A percentile compares a stretch with the other conserved stretches of the same genome.
Evolutionary conservation across 1,140 invertebrate species (phyloP).

Genomic region (Drosophila melanica): DNA sequence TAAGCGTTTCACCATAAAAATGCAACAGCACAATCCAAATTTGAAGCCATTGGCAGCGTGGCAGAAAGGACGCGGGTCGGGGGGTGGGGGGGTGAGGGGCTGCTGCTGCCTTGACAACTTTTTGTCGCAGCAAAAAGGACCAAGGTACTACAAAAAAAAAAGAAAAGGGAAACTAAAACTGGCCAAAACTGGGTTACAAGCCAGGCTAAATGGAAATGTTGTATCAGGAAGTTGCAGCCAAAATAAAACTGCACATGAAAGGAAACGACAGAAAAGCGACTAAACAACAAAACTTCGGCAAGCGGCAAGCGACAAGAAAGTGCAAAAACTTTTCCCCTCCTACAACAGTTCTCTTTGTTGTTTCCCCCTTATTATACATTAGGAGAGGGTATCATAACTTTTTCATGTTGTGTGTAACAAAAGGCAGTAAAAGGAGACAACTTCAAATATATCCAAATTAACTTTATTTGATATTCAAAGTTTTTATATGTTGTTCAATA

Average conservation of each 20-base stretch:
- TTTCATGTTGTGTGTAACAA: no score
- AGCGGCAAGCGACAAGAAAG: conserved; percentile 22
- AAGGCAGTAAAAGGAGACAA: no score
- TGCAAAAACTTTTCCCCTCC: conserved; percentile 11
- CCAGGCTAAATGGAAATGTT: conserved; percentile 75
- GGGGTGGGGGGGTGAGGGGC: background rate
- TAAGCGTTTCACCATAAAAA: conserved; percentile 61
- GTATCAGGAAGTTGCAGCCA: conserved; percentile 63
- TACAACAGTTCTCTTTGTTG: no score
- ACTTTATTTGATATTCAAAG: no score
- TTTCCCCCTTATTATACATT: no score
- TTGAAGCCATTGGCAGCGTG: background rate
- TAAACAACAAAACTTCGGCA: conserved; percentile 35
- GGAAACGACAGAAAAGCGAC: conserved; percentile 30
- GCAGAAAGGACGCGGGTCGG: background rate
- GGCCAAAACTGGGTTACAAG: conserved; percentile 68
- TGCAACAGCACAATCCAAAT: conserved; percentile 58
- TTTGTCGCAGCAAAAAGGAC: conserved; percentile 35
- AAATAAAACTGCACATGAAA: conserved; percentile 51
- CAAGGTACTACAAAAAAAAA: conserved; percentile 12
- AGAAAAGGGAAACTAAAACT: conserved; percentile 7
- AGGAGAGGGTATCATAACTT: no score
- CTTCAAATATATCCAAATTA: no score
- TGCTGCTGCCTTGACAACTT: conserved; percentile 24
- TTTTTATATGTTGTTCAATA: no score